Percentiles rank a stretch among this genome's conserved stretches.
Evolutionary conservation across 2,113 vertebrate genomes (phyloP).

Genomic region (Phaethornis superciliosus): DNA sequence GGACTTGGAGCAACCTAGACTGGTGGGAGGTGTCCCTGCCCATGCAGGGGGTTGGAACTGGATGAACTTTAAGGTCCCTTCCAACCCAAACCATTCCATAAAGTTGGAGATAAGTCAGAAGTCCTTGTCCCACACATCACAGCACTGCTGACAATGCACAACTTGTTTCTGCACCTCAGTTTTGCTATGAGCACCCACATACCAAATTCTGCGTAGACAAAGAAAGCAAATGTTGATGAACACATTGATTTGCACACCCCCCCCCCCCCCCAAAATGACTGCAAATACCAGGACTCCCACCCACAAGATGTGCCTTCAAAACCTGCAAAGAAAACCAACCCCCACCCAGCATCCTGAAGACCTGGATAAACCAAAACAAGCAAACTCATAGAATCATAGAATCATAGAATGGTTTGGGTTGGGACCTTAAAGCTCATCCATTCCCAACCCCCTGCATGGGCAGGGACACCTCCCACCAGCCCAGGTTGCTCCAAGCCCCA

Average conservation of each 20-base stretch:
- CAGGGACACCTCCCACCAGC: no score
- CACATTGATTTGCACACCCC: background rate
- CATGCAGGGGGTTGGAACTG: no score
- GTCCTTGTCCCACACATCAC: background rate
- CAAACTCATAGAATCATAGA: no score
- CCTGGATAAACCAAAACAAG: fast-evolving
- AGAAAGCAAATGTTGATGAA: fast-evolving
- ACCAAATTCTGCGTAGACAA: background rate
- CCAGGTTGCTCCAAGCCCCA: no score
- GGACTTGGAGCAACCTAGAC: no score
- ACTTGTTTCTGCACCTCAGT: fast-evolving
- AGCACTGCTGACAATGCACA: fast-evolving
- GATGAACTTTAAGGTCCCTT: no score
- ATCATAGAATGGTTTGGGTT: no score
- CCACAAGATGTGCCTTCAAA: background rate
- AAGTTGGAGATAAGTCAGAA: background rate
- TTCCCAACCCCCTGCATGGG: no score
- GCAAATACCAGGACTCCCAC: background rate
- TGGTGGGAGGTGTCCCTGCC: no score
- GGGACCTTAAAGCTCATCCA: no score
- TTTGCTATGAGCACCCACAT: background rate
- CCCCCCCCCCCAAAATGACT: background rate
- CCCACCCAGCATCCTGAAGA: background rate
- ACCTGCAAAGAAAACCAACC: background rate
- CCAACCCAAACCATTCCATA: no score